Evolutionary conservation across 2,888 invertebrate genomes (phyloP).

Genomic region (Campoplex nolae): DNA sequence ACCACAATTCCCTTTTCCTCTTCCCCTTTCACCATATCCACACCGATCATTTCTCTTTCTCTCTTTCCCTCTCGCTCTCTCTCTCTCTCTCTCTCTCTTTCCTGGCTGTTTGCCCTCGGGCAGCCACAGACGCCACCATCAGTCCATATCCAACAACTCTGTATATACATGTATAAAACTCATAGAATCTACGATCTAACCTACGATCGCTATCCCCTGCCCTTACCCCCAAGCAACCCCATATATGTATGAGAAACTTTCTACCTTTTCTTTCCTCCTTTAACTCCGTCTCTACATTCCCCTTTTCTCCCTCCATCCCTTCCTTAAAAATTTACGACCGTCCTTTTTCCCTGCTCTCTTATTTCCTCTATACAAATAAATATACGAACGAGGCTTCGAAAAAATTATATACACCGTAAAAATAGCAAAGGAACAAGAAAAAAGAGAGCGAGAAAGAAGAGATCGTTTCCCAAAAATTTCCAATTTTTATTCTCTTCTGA

Average conservation of each 20-base stretch:
- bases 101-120: slow-evolving; percentile 61
- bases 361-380: slow-evolving; percentile 17
- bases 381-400: not conserved
- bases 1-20: slow-evolving; percentile 29
- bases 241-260: slow-evolving; percentile 50
- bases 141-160: slow-evolving; percentile 21
- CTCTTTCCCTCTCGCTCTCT: slow-evolving; percentile 4
- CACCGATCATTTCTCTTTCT: not conserved
- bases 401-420: slow-evolving; percentile 25
- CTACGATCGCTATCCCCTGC: slow-evolving; percentile 51
- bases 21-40: not conserved
- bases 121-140: slow-evolving; percentile 54
- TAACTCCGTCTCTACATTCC: not conserved
- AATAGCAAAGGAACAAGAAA: not conserved
- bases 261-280: slow-evolving; percentile 12
- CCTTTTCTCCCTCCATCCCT: not conserved
- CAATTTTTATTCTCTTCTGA: slow-evolving; percentile 8
- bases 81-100: slow-evolving; percentile 7
- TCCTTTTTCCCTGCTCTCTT: slow-evolving; percentile 39
- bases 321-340: slow-evolving; percentile 64
- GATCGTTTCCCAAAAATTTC: not conserved
- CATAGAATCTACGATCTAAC: slow-evolving; percentile 37
- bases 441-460: not conserved
- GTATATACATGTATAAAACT: slow-evolving; percentile 22
- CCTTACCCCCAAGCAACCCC: slow-evolving; percentile 37